phyloP scores from a whole-genome alignment of 2,797 vertebrate genomes.

The Chelmon rostratus region DNA sequence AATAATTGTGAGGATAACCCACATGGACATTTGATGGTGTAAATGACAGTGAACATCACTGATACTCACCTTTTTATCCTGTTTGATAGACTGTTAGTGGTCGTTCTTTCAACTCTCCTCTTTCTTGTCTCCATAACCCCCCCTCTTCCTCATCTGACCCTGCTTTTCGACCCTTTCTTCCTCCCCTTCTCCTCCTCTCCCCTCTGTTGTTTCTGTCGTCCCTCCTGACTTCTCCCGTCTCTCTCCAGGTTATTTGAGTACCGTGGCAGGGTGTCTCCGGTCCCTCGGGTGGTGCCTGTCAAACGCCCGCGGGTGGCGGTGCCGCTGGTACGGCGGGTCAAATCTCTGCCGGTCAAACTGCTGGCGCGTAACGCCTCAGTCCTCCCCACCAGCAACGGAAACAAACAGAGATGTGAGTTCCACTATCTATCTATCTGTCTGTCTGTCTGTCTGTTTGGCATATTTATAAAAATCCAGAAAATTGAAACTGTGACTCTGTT shows the following conservation, averaged over 20 bases:
- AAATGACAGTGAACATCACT: no score
- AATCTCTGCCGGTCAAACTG: conserved; percentile 91
- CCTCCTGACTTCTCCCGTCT: neutral
- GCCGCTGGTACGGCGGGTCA: conserved; percentile 91
- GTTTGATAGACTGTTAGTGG: no score
- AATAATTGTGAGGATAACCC: no score
- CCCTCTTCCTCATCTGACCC: neutral
- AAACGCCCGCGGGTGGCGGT: conserved; percentile 91
- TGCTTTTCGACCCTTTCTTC: neutral
- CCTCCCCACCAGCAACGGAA: conserved; percentile 85
- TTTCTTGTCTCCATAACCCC: no score
- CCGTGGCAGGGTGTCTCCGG: conserved; percentile 88
- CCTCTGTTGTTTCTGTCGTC: neutral
- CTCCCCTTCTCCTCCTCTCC: neutral
- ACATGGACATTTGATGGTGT: no score
- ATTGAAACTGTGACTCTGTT: no score
- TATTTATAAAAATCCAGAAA: no score
- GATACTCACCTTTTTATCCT: no score
- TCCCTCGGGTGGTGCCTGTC: conserved; percentile 90
- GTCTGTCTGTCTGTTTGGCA: no score
- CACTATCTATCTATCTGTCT: neutral
- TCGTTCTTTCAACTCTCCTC: no score
- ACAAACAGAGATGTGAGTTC: conserved; percentile 90
- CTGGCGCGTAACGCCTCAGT: conserved; percentile 86
- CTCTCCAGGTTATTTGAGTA: conserved; percentile 91